These are phyloP conservation scores for Perca fluviatilis DNA, from an alignment of 2,113 vertebrate genomes.

Conservation along the genomic window DNA sequence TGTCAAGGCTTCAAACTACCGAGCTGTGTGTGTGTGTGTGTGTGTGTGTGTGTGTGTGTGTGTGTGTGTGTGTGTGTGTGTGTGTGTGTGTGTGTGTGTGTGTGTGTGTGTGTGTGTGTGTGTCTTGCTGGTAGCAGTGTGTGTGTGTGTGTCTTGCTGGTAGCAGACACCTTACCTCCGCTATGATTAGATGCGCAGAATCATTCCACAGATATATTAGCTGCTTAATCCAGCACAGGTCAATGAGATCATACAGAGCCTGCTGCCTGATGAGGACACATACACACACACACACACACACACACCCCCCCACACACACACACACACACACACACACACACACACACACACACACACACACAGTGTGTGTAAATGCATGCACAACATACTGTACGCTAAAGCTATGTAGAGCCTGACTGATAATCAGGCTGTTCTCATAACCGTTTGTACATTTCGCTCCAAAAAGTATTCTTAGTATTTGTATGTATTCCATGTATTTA, in stretches of 20 bases:
- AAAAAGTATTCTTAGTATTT: no score
- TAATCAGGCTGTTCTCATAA: no score
- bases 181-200: slow-evolving; percentile 58
- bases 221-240: slow-evolving; percentile 51
- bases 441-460: no score
- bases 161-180: slow-evolving; percentile 49
- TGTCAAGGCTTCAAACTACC: slow-evolving; percentile 15
- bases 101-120: slow-evolving; percentile 16
- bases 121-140: background rate
- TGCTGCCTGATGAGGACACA: slow-evolving; percentile 27
- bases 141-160: slow-evolving; percentile 1
- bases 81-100: slow-evolving; percentile 4
- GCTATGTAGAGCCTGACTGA: background rate
- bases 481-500: no score
- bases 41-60: slow-evolving; percentile 12
- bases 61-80: slow-evolving; percentile 11
- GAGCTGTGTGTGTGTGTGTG: slow-evolving; percentile 1
- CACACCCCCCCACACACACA: no score
- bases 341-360: slow-evolving; percentile 2
- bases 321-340: slow-evolving; percentile 14
- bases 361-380: background rate
- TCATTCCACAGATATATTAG: slow-evolving; percentile 59
- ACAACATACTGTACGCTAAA: background rate
- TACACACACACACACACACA: slow-evolving; percentile 13
- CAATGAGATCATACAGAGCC: slow-evolving; percentile 38